Percentiles rank a stretch among this genome's conserved stretches.
phyloP scores from a whole-genome alignment of 2,888 invertebrate genomes.

The Phragmatobia fuliginosa region DNA sequence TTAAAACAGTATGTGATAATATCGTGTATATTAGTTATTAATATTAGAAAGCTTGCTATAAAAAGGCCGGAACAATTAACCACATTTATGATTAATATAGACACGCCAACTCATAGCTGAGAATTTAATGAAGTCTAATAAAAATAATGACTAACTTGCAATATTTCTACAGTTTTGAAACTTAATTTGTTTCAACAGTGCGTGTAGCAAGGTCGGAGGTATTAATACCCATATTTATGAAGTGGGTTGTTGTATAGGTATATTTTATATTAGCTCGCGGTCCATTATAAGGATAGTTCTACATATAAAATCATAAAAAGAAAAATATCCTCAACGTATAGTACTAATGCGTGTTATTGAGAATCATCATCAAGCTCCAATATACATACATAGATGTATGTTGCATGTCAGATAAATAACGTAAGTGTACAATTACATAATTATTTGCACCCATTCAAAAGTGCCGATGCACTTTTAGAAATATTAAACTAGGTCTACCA shows the following conservation, averaged over 20 bases:
- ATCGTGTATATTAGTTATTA: conserved; percentile 30
- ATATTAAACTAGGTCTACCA: not conserved
- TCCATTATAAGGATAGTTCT: conserved; percentile 23
- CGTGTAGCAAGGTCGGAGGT: conserved; percentile 60
- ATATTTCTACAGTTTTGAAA: conserved; percentile 63
- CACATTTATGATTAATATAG: conserved; percentile 53
- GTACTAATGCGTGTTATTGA: not conserved
- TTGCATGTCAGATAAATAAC: not conserved
- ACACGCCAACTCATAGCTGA: conserved; percentile 62
- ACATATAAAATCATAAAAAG: conserved; percentile 4
- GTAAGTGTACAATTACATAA: no score
- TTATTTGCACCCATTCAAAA: no score
- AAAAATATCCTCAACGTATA: conserved; percentile 2
- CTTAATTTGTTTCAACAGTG: conserved; percentile 54
- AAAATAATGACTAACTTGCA: conserved; percentile 36
- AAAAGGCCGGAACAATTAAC: conserved; percentile 65
- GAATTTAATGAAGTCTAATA: conserved; percentile 56
- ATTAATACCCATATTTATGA: conserved; percentile 45
- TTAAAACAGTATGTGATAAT: conserved; percentile 23
- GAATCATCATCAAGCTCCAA: not conserved
- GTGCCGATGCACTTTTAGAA: not conserved
- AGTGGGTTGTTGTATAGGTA: conserved; percentile 37
- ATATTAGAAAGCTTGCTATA: conserved; percentile 63
- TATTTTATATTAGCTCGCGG: conserved; percentile 24
- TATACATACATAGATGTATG: not conserved